Conservation (phyloP, 2,888 invertebrate genomes). For the Tenodera sinensis region DNA sequence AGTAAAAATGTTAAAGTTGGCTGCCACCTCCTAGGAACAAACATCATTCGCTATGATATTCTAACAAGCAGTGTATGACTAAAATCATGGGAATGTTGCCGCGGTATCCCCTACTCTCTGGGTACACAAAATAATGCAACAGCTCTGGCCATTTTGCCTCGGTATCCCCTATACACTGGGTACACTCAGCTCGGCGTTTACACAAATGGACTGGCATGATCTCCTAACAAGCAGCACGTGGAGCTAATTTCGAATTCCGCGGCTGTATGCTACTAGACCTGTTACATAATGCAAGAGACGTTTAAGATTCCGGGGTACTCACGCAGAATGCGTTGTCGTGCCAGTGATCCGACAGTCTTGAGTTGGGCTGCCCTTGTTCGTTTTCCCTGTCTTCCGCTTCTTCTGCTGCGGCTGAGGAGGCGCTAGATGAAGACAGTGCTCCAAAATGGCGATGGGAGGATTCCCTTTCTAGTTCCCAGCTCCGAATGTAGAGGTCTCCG, state of each 20-base stretch:
- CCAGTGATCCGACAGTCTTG: background rate
- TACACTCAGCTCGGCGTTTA: background rate
- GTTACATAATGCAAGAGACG: background rate
- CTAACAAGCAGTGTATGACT: no score
- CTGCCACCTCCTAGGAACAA: no score
- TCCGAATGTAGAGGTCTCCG: conserved; percentile 51
- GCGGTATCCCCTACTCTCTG: no score
- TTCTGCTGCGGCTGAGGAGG: background rate
- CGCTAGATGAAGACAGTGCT: background rate
- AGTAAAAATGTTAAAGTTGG: no score
- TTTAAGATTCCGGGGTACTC: background rate
- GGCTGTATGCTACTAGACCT: background rate
- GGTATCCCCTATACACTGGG: background rate
- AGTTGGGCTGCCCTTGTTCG: background rate
- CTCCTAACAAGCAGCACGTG: background rate
- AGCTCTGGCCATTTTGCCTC: no score
- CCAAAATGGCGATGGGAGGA: conserved; percentile 20
- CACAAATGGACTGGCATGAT: background rate
- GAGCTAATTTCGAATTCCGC: background rate
- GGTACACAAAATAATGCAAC: no score
- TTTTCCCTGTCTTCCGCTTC: background rate
- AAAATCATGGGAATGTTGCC: no score
- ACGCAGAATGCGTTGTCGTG: background rate
- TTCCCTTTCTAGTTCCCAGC: conserved; percentile 54
- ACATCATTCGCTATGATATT: no score